phyloP scores from a whole-genome alignment of 2,888 invertebrate genomes.

The Trichopoda pennipes region DNA sequence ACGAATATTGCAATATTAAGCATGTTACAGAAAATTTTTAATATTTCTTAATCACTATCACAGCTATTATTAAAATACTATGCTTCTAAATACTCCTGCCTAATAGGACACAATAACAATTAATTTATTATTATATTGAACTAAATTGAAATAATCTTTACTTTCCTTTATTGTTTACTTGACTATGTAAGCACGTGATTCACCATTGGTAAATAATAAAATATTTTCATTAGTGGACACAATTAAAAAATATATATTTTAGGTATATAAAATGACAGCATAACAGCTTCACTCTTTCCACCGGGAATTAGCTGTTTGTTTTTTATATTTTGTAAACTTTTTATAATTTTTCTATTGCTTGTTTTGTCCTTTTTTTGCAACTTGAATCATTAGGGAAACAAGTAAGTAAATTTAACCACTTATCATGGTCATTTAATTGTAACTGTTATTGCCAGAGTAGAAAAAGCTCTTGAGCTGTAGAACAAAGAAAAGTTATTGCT shows the following conservation, averaged over 20 bases:
- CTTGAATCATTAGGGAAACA: slow-evolving; percentile 46
- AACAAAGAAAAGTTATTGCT: slow-evolving; percentile 46
- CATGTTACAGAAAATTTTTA: no score
- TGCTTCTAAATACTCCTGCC: no score
- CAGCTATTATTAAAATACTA: no score
- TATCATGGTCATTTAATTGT: slow-evolving; percentile 76
- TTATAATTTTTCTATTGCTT: slow-evolving; percentile 3
- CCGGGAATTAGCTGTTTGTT: slow-evolving; percentile 55
- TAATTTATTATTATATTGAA: no score
- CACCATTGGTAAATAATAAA: no score
- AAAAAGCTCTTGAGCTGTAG: slow-evolving; percentile 38
- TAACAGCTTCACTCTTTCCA: slow-evolving; percentile 54
- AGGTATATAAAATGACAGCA: slow-evolving; percentile 22
- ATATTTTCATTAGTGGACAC: neutral
- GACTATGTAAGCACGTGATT: no score
- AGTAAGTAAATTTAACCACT: slow-evolving; percentile 71
- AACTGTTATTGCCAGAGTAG: slow-evolving; percentile 61
- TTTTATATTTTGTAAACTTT: slow-evolving; percentile 19
- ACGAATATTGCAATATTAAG: no score
- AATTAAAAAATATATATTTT: slow-evolving; percentile 30
- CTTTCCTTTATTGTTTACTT: no score
- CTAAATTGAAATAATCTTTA: no score
- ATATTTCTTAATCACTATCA: no score
- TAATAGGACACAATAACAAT: no score
- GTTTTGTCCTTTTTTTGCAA: slow-evolving; percentile 16